Percentiles rank a stretch among this genome's conserved stretches.
Evolutionary conservation across 1,140 invertebrate species (phyloP).

Genomic region (Calosoma granatense): DNA sequence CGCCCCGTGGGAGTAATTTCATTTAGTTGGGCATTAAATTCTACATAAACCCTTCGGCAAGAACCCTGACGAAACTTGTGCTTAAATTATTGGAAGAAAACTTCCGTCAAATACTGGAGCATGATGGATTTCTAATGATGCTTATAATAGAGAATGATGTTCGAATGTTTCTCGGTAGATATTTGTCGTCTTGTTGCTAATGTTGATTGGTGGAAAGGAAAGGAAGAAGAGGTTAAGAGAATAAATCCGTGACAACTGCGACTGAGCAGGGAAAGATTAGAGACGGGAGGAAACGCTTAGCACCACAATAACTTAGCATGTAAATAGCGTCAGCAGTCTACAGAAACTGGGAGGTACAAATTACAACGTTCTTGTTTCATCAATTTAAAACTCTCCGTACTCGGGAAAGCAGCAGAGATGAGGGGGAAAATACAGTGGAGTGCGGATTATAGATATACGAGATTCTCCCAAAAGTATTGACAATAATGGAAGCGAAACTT

Average conservation of each 20-base stretch:
- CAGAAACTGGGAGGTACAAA: slow-evolving; percentile 1
- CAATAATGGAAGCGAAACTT: too few species aligned
- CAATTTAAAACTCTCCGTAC: slow-evolving; percentile 9
- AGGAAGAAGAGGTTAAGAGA: background rate
- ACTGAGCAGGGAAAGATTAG: background rate
- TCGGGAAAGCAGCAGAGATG: too few species aligned
- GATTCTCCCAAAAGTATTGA: too few species aligned
- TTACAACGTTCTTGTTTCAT: slow-evolving; percentile 5
- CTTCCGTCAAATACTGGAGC: too few species aligned
- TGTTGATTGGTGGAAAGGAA: background rate
- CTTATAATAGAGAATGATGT: too few species aligned
- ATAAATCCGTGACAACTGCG: background rate
- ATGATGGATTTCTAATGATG: too few species aligned
- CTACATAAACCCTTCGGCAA: background rate
- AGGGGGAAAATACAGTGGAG: too few species aligned
- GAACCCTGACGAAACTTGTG: too few species aligned
- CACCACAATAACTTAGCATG: slow-evolving; percentile 6
- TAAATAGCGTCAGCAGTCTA: slow-evolving; percentile 6
- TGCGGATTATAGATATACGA: too few species aligned
- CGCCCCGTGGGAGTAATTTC: background rate
- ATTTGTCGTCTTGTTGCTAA: background rate
- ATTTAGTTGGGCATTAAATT: background rate
- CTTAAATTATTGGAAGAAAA: too few species aligned
- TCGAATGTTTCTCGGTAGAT: background rate
- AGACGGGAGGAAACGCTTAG: slow-evolving; percentile 1